Evolutionary conservation across 2,113 vertebrate genomes (phyloP), one percentile per base, ranked within the genome.

Genomic region (Pao palembangensis): DNA sequence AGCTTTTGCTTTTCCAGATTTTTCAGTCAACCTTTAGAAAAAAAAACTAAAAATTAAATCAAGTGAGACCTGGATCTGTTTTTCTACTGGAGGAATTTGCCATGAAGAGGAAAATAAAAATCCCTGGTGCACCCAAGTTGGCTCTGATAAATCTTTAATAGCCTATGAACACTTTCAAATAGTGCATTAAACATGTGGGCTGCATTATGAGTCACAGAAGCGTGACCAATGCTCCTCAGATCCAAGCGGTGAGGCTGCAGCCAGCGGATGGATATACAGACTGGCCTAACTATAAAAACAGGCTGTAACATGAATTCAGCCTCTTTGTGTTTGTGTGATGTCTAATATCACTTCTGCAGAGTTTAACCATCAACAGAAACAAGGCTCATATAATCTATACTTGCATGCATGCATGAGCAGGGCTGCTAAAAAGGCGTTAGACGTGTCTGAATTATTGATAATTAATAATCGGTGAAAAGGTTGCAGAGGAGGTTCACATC

Each of bases 61-160:
- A 10, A 20, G 17, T 25, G 47, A 66, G 48, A 48, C 55, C 49
- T 46, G 66, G 44, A 52, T 58, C 20, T 23, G 8, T 21, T 48
- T 1, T 1, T 50, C 66, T 52, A 34, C 28, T 66, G 17, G n/a
- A 65, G 47, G 44, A 71, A 47, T 69, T 44, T 48, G 16, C 20
- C 54, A 1, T 69, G 69, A 53, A 19, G 2, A 68, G 44, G 54
- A 62, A 68, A 34, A 20, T 20, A 51, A 21, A 19, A 50, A 48
- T 58, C 34, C 34, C n/a, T 23, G 5, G 38, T 46, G 3, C 52
- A 48, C 41, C 19, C 21, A 51, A 68, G 63, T 66, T 51, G 46
- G 20, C 61, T 71, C 46, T 55, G 16, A 75, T 75, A 19, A 79
- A 84, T 83, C 55, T 67, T 81, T 73, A 49, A 84, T 75, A 38